Base-by-base conservation (phyloP, 2,797 vertebrate genomes). In the Sebastes jordani region DNA sequence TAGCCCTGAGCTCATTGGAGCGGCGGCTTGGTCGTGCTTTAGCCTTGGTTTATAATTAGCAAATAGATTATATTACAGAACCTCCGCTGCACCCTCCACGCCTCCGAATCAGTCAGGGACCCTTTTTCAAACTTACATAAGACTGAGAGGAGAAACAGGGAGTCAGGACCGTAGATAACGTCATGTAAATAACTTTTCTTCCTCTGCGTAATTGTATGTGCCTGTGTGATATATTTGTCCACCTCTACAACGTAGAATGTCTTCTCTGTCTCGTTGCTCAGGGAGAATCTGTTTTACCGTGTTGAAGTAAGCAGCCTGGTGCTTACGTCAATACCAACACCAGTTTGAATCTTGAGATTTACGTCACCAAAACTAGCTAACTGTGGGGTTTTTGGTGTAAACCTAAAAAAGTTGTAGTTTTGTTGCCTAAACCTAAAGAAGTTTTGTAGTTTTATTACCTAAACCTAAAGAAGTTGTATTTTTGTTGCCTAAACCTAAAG, bases 31-130 rank as follows among this genome's bases (percentile, higher is more conserved):
- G 65, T 83, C 64, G 22, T 72, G 80, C 84, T 84, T 86, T 71
- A 86, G 88, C 87, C 88, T 76, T 62, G 82, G 78, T 86, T 91
- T 87, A 89, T 93, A 90, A 94, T 93, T 91, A 91, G 89, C 74
- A 89, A 77, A 81, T 82, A 85, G 87, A 93, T 91, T 74, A 89
- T 87, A 80, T 89, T 88, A 69, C 71, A 74, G 71, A 80, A 63
- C 71, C 49, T 83, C 81, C n/a, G 27, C 68, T 69, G 85, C 76
- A 61, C 68, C 71, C 56, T 85, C 69, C 81, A 73, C 62, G 67
- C 81, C 84, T 85, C 63, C 20, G 18, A 76, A 84, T 79, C 82
- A 87, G 84, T 86, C 69, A 69, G 76, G 65, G 77, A 84, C 7
- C 18, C 52, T 68, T 77, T 71, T 86, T 81, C 61, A 74, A 74